Conservation (phyloP, 2,888 invertebrate genomes). For the Mesoligia furuncula region DNA sequence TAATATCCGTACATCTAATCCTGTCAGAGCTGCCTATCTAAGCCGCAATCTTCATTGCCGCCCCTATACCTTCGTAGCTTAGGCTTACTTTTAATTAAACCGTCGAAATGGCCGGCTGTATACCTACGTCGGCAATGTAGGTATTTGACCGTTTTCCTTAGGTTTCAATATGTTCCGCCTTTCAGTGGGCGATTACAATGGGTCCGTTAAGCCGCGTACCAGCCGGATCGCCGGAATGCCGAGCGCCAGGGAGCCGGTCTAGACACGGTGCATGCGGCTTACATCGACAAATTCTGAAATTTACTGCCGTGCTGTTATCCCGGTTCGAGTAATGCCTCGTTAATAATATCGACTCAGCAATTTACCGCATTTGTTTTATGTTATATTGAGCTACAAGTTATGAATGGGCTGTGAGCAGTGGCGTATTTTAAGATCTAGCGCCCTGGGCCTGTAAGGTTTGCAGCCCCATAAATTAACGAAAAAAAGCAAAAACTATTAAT, state of each 20-base stretch:
- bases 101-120: conserved; percentile 47
- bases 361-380: conserved; percentile 51
- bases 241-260: conserved; percentile 26
- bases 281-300: conserved; percentile 68
- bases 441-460: too few species aligned
- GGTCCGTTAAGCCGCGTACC: conserved; percentile 53
- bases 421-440: too few species aligned
- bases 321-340: conserved; percentile 40
- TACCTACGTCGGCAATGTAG: conserved; percentile 39
- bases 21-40: conserved; percentile 56
- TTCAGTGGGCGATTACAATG: conserved; percentile 63
- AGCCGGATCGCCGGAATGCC: conserved; percentile 30
- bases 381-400: conserved; percentile 31
- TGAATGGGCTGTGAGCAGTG: conserved; percentile 22
- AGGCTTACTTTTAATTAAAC: conserved; percentile 63
- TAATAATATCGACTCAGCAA: conserved; percentile 43
- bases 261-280: conserved; percentile 55
- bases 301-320: conserved; percentile 58
- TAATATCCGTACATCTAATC: conserved; percentile 53
- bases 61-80: conserved; percentile 55
- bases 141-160: conserved; percentile 58
- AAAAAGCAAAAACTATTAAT: too few species aligned
- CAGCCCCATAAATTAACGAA: too few species aligned
- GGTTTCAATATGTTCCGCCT: conserved; percentile 61
- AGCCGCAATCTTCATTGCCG: conserved; percentile 61